These are phyloP conservation scores for Bombylius major DNA, from an alignment of 2,888 invertebrate genomes.

Conservation along the genomic window DNA sequence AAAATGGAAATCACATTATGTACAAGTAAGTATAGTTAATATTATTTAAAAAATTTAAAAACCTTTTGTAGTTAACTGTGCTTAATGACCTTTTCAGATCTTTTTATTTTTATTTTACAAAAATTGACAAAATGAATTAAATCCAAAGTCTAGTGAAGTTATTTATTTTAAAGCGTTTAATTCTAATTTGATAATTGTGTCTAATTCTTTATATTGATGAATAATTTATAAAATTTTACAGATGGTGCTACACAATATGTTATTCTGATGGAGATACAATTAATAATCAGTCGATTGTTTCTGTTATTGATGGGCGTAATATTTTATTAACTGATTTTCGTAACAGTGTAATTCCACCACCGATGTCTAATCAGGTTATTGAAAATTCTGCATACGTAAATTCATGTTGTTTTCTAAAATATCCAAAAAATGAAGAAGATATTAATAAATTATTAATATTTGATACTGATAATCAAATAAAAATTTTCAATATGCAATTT, in stretches of 20 bases:
- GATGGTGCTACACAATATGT: background rate
- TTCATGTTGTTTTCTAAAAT: constrained; percentile 45
- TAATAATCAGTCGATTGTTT: constrained; percentile 49
- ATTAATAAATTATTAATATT: constrained; percentile 36
- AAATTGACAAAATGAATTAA: background rate
- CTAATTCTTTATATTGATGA: too few species aligned
- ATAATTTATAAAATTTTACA: background rate
- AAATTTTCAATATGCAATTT: constrained; percentile 4
- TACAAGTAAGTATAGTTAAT: constrained; percentile 43
- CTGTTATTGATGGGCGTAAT: constrained; percentile 63
- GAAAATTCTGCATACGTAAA: constrained; percentile 44
- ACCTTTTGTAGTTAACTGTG: too few species aligned
- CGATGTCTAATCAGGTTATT: constrained; percentile 55
- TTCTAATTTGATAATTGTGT: background rate
- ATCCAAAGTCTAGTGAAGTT: too few species aligned
- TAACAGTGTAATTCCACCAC: constrained; percentile 67
- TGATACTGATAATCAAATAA: constrained; percentile 19
- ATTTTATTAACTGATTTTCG: constrained; percentile 61
- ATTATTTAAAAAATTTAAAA: background rate
- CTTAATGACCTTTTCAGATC: too few species aligned
- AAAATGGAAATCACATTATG: constrained; percentile 38
- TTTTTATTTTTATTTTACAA: too few species aligned
- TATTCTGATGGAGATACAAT: constrained; percentile 12
- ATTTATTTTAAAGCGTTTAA: too few species aligned
- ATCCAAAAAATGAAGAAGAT: constrained; percentile 18